Evolutionary conservation across 2,113 vertebrate species (phyloP), one percentile per base, ranked within the genome.

Genomic region (Cichladusa arquata): DNA sequence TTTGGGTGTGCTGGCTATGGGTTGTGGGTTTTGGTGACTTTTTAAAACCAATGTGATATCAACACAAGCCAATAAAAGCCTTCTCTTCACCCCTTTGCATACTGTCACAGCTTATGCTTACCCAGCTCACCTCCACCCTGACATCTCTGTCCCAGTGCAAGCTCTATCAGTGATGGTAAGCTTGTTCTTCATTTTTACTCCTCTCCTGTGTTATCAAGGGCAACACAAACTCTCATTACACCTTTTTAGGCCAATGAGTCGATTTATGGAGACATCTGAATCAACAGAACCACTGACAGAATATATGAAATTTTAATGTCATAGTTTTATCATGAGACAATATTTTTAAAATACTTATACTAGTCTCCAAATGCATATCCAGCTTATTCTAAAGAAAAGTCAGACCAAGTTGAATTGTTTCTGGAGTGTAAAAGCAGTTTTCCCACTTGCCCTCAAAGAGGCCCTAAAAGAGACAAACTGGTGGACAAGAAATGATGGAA

Each of bases 1-100:
- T 45, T 72, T 69, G 8, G 5, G 6, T 2, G 13, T 51, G 11
- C 45, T 58, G 22, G 11, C 40, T 9, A 2, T 33, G 14, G 6
- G 1, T 23, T n/a, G 2, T 34, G 19, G 8, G 1, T 19, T 38
- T 86, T 3, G 2, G 7, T 45, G 3, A 3, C 34, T n/a, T 78
- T 22, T 69, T 45, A 25, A 26, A 9, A 57, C 29, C 28, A 47
- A 61, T 12, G 13, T 19, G 29, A 18, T 60, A 65, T 36, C 50
- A 48, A 38, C 44, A 69, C 9, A 71, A 70, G 8, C 14, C 20
- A 57, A n/a, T 24, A 56, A 8, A 53, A 66, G 19, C 24, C 24
- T 85, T 65, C 31, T 33, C 22, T 78, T 70, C 36, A 51, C 11
- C 14, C 2, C 12, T 17, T 10, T 62, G 29, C n/a, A 40, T 0